Conservation (phyloP, 2,797 vertebrate genomes). For the Fratercula arctica region DNA sequence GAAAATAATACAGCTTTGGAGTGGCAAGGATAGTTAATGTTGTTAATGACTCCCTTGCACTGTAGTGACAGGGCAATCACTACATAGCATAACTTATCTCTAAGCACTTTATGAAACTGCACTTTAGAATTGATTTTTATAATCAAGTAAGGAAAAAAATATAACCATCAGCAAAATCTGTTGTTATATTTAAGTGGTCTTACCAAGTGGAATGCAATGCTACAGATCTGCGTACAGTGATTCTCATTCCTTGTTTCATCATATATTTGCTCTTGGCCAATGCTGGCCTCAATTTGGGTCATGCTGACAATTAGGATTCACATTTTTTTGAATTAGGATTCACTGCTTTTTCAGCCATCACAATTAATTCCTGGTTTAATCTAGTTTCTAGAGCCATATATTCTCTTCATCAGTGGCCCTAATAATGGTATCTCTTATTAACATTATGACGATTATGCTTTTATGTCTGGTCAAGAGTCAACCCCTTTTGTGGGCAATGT, state of each 20-base stretch:
- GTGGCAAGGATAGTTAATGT: background rate
- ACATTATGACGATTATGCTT: background rate
- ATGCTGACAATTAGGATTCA: background rate
- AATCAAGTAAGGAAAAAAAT: conserved; percentile 30
- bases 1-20: background rate
- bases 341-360: background rate
- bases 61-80: background rate
- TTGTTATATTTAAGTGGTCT: conserved; percentile 9
- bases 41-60: background rate
- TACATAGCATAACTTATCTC: background rate
- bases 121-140: conserved; percentile 34
- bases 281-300: background rate
- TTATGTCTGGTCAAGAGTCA: background rate
- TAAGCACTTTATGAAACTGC: conserved; percentile 8
- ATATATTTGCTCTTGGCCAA: background rate
- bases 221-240: background rate
- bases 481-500: accelerated
- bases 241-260: background rate
- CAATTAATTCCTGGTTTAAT: background rate
- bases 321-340: background rate
- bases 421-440: background rate
- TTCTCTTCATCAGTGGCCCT: background rate
- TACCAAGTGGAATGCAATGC: background rate
- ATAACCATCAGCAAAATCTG: background rate
- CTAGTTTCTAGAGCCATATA: background rate